phyloP scores from a whole-genome alignment of 2,888 invertebrate species.

The Archips xylosteana region DNA sequence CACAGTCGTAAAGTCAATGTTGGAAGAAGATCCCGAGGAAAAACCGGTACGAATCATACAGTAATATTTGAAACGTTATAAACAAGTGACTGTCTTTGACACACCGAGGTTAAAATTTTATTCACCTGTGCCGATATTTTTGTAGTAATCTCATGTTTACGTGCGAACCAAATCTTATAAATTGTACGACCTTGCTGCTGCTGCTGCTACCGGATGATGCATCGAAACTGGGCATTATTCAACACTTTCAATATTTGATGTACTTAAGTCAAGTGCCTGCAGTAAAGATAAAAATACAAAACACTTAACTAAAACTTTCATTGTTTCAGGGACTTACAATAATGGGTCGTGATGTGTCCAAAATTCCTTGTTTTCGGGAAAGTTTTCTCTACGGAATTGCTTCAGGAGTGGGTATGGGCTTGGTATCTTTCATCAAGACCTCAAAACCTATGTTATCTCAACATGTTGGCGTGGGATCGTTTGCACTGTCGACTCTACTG shows the following conservation, averaged over 20 bases:
- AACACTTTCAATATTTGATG: too few relatives aligned
- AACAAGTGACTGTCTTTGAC: neutral
- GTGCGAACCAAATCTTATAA: neutral
- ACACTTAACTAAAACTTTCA: neutral
- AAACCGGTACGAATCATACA: conserved; percentile 51
- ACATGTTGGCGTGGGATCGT: conserved; percentile 88
- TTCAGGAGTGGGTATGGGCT: conserved; percentile 88
- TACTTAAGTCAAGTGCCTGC: too few relatives aligned
- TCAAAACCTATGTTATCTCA: conserved; percentile 87
- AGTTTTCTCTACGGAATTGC: conserved; percentile 91
- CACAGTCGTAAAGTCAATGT: conserved; percentile 76
- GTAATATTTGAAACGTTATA: neutral
- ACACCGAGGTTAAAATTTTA: neutral
- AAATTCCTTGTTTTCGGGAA: conserved; percentile 93
- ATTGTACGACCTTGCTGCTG: neutral
- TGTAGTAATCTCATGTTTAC: neutral
- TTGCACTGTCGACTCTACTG: conserved; percentile 86
- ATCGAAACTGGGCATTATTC: too few relatives aligned
- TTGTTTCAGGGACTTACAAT: conserved; percentile 83
- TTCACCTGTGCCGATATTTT: neutral
- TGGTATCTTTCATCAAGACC: conserved; percentile 90
- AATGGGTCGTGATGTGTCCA: conserved; percentile 90
- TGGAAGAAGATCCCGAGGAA: conserved; percentile 71
- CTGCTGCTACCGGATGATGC: too few relatives aligned
- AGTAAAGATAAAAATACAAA: neutral